phyloP scores from a whole-genome alignment of 2,797 vertebrate species.

The Bryconaethiops microstoma region DNA sequence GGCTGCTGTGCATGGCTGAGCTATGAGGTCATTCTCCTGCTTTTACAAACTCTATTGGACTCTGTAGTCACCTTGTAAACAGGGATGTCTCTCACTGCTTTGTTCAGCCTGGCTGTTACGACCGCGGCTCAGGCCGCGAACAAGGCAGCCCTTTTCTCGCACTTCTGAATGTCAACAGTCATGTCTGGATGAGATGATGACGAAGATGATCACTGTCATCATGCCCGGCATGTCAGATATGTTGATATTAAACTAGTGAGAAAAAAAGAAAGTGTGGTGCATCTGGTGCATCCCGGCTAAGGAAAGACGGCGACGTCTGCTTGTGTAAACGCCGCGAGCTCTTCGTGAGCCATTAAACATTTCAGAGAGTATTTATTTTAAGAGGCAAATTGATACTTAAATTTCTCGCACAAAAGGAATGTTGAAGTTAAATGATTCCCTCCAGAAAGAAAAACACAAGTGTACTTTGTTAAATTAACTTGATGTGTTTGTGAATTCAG shows the following conservation, averaged over 20 bases:
- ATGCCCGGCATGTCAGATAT: constrained; percentile 22
- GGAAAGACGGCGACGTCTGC: constrained; percentile 48
- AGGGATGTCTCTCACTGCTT: constrained; percentile 45
- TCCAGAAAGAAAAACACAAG: constrained; percentile 68
- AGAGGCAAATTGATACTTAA: constrained; percentile 73
- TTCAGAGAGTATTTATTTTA: constrained; percentile 78
- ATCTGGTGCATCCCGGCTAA: constrained; percentile 29
- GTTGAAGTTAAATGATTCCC: constrained; percentile 72
- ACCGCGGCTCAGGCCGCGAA: constrained; percentile 5
- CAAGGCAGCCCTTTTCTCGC: constrained; percentile 17
- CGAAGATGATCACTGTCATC: constrained; percentile 12
- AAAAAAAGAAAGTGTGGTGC: constrained; percentile 6
- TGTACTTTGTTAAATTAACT: constrained; percentile 49
- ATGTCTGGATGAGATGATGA: constrained; percentile 22
- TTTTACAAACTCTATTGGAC: constrained; percentile 54
- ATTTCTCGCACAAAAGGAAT: constrained; percentile 71
- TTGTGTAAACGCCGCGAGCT: constrained; percentile 69
- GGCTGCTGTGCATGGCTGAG: constrained; percentile 48
- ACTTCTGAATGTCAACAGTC: constrained; percentile 41
- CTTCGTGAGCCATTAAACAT: constrained; percentile 65
- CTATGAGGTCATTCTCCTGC: constrained; percentile 56
- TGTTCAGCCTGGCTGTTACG: constrained; percentile 25
- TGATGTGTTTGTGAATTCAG: constrained; percentile 56
- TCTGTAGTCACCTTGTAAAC: constrained; percentile 53
- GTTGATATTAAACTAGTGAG: constrained; percentile 39